phyloP scores from a whole-genome alignment of 2,797 vertebrate species.

The Mus caroli region DNA sequence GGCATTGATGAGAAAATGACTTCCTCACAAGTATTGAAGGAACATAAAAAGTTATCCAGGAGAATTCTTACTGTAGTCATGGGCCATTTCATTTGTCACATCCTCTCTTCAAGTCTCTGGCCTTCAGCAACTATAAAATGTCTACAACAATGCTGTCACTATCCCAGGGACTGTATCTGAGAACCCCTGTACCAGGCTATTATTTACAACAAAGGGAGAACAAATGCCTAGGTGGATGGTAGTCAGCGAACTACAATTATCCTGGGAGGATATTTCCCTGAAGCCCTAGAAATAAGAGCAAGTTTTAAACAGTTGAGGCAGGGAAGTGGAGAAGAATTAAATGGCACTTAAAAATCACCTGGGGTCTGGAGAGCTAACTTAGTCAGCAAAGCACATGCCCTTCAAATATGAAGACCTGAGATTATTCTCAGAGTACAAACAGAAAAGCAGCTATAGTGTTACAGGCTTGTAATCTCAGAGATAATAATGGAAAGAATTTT shows the following conservation, averaged over 20 bases:
- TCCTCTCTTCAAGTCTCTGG: not conserved
- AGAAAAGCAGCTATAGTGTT: not conserved
- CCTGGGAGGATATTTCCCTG: not conserved
- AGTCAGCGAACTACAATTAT: not conserved
- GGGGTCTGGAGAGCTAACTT: not conserved
- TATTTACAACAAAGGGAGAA: not conserved
- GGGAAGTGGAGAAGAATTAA: not conserved
- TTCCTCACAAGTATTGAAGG: not conserved
- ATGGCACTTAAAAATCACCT: not conserved
- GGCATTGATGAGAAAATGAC: not conserved
- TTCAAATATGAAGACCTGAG: too few species aligned
- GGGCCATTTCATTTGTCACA: accelerated
- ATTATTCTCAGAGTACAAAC: not conserved
- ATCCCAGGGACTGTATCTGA: not conserved
- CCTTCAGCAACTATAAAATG: not conserved
- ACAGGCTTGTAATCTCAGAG: not conserved
- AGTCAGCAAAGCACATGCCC: too few species aligned
- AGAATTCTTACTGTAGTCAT: not conserved
- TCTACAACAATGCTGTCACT: accelerated
- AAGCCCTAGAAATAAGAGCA: not conserved
- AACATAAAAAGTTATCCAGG: not conserved
- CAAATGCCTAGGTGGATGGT: too few species aligned
- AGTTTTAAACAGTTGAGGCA: not conserved
- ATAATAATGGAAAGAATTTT: not conserved
- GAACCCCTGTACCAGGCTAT: too few species aligned